phyloP scores from a whole-genome alignment of 2,888 invertebrate genomes.

The Hypolimnas misippus region DNA sequence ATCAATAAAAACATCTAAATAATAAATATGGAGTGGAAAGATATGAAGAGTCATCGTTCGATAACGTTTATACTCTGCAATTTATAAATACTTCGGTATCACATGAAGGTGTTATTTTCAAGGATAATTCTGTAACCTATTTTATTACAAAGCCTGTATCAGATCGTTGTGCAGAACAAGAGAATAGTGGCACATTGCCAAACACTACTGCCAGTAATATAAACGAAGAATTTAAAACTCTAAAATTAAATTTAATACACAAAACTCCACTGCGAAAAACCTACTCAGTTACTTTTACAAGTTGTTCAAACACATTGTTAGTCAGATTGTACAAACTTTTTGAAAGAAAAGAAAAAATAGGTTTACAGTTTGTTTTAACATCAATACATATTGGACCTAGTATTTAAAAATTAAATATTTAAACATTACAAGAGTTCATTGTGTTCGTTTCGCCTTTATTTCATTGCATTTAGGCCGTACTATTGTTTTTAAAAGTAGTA shows the following conservation, averaged over 20 bases:
- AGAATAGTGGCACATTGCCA: not conserved
- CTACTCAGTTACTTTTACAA: not conserved
- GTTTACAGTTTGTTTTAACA: too few species aligned
- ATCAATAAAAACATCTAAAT: not conserved
- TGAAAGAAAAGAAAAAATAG: not conserved
- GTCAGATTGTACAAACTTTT: not conserved
- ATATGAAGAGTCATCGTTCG: too few species aligned
- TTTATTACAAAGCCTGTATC: not conserved
- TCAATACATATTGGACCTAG: too few species aligned
- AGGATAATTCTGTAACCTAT: not conserved
- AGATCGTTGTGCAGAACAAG: not conserved
- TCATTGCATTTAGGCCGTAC: too few species aligned
- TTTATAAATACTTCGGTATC: not conserved
- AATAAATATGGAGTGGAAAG: not conserved
- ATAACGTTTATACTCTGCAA: not conserved
- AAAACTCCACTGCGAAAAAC: not conserved
- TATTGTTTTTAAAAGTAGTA: too few species aligned
- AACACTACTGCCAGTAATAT: not conserved
- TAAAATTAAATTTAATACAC: not conserved
- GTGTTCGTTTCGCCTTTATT: too few species aligned
- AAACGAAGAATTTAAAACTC: not conserved
- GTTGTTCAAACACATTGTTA: not conserved
- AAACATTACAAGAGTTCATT: too few species aligned
- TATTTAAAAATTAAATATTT: too few species aligned
- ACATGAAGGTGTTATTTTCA: not conserved